Evolutionary conservation across 2,113 vertebrate species (phyloP).

Genomic region (Rhabdomys dilectus): DNA sequence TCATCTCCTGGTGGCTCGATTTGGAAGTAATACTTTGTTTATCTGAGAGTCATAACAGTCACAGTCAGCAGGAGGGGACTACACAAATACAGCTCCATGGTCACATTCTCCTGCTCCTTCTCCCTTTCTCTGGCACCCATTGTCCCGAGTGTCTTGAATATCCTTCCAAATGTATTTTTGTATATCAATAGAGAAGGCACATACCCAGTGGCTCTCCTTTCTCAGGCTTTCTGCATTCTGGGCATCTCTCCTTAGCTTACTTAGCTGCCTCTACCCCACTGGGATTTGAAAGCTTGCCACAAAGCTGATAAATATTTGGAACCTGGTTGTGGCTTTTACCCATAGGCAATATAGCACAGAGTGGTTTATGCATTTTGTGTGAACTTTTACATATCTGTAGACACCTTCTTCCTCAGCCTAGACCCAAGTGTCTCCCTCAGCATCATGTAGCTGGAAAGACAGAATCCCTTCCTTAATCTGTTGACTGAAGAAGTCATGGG

Average conservation of each 20-base stretch:
- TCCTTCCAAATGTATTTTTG: neutral
- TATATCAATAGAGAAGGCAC: neutral
- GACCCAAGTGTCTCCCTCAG: neutral
- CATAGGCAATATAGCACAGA: neutral
- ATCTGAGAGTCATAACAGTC: neutral
- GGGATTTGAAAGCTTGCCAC: neutral
- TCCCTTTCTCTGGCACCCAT: neutral
- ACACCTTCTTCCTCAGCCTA: neutral
- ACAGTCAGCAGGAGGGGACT: neutral
- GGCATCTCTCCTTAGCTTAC: neutral
- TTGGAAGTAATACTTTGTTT: neutral
- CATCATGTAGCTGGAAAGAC: neutral
- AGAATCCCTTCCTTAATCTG: neutral
- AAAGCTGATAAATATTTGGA: neutral
- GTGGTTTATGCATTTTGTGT: neutral
- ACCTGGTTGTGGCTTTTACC: neutral
- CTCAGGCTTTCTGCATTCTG: neutral
- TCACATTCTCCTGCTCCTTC: neutral
- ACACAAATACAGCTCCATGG: neutral
- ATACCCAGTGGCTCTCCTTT: neutral
- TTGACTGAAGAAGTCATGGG: neutral
- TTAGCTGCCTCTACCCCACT: neutral
- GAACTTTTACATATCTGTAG: neutral
- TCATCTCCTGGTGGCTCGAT: neutral
- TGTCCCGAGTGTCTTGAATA: neutral